These are phyloP conservation scores for Xenopus tropicalis DNA, from an alignment of 2,113 vertebrate species.

Conservation along the genomic window DNA sequence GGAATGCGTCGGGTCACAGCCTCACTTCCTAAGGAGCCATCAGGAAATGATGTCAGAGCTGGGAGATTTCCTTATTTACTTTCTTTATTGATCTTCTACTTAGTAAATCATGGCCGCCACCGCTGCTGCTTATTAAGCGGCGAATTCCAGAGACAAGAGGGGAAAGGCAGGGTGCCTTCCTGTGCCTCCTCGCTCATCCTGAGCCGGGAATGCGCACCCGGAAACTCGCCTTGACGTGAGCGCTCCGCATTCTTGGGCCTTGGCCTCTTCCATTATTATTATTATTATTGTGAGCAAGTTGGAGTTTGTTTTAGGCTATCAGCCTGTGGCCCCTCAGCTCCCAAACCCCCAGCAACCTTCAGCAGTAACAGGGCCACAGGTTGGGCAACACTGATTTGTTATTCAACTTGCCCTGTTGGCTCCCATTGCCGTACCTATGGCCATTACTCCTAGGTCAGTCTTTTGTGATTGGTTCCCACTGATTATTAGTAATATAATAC, in stretches of 20 bases:
- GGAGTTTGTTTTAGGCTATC: no score
- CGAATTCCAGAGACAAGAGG: slow-evolving; percentile 5
- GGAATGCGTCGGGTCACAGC: fast-evolving
- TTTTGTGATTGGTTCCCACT: no score
- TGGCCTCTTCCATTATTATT: slow-evolving; percentile 12
- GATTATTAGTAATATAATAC: no score
- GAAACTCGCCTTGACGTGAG: slow-evolving; percentile 34
- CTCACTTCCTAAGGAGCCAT: slow-evolving; percentile 1
- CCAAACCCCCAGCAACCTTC: no score
- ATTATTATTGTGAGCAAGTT: no score
- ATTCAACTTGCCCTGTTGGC: no score
- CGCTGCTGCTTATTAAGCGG: slow-evolving; percentile 20
- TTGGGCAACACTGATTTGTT: no score
- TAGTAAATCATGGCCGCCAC: slow-evolving; percentile 24
- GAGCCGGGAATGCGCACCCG: slow-evolving; percentile 22
- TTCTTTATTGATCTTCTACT: slow-evolving; percentile 16
- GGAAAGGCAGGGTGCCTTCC: slow-evolving; percentile 14
- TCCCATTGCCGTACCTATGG: no score
- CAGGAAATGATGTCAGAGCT: slow-evolving; percentile 20
- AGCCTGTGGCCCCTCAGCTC: no score
- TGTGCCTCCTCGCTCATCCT: slow-evolving; percentile 30
- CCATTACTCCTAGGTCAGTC: no score
- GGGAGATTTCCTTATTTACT: slow-evolving; percentile 33
- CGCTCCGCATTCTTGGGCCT: slow-evolving; percentile 12
- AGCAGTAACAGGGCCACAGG: no score